A percentile compares a stretch with the other conserved stretches of the same genome.
Conservation (phyloP, 2,888 invertebrate species). For the Petrolisthes manimaculis region DNA sequence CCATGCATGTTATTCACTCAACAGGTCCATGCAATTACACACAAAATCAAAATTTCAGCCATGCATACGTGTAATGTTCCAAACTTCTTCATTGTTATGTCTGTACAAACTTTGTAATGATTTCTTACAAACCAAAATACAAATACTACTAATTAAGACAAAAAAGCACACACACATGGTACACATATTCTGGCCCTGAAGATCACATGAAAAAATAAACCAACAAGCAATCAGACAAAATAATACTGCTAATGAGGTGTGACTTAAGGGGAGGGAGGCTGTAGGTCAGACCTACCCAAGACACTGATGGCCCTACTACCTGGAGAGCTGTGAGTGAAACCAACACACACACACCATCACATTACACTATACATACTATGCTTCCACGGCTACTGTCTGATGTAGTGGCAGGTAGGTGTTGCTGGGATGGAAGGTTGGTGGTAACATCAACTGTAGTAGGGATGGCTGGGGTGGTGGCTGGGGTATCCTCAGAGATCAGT, state of each 20-base stretch:
- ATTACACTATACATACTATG: slow-evolving; percentile 38
- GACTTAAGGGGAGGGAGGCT: too few relatives aligned
- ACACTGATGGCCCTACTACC: too few relatives aligned
- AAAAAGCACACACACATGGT: background rate
- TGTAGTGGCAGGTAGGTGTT: background rate
- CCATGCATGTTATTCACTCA: slow-evolving; percentile 46
- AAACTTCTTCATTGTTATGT: slow-evolving; percentile 16
- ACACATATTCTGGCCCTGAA: too few relatives aligned
- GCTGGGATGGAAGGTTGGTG: background rate
- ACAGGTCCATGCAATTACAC: slow-evolving; percentile 20
- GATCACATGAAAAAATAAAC: too few relatives aligned
- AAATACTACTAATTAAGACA: slow-evolving; percentile 12
- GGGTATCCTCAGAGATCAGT: slow-evolving; percentile 46
- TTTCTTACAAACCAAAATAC: slow-evolving; percentile 12
- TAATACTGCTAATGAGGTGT: too few relatives aligned
- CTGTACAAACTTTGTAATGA: background rate
- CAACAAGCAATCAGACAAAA: too few relatives aligned
- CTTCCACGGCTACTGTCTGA: slow-evolving; percentile 41
- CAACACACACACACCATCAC: background rate
- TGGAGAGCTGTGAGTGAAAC: too few relatives aligned
- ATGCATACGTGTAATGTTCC: background rate
- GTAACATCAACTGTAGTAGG: background rate
- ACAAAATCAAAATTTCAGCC: slow-evolving; percentile 27
- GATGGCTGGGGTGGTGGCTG: slow-evolving; percentile 34
- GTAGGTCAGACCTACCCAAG: too few relatives aligned